Percentiles rank a stretch among this genome's conserved stretches.
These are phyloP conservation scores for Drosophila neotestacea DNA, from an alignment of 2,888 invertebrate species.

Conservation along the genomic window DNA sequence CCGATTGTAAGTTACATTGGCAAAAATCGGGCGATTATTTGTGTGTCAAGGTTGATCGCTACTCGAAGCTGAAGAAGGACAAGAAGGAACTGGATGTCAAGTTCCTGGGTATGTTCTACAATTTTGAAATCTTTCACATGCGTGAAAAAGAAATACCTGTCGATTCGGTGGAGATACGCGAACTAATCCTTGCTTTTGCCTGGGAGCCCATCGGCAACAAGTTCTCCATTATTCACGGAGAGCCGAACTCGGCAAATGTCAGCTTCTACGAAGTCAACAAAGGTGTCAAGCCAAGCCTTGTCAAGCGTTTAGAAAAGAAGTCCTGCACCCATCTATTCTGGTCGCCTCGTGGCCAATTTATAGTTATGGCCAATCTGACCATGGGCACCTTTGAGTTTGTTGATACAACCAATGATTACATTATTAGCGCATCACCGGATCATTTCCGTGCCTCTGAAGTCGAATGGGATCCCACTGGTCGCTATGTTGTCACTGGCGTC, in stretches of 20 bases:
- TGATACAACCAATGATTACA: constrained; percentile 96
- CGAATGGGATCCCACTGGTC: constrained; percentile 99
- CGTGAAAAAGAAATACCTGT: constrained; percentile 98
- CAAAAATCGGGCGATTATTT: constrained; percentile 99
- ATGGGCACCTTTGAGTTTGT: constrained; percentile 97
- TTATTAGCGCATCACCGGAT: constrained; percentile 96
- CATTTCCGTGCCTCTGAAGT: constrained; percentile 97
- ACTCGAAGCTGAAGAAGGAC: constrained; percentile 96
- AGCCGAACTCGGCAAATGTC: constrained; percentile 91
- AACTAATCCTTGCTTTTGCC: constrained; percentile 96
- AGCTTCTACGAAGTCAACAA: constrained; percentile 97
- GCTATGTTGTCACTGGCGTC: constrained; percentile 97
- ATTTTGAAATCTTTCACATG: constrained; percentile 99
- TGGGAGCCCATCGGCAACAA: constrained; percentile 99
- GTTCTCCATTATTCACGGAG: constrained; percentile 98
- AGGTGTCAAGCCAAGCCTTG: constrained; percentile 93
- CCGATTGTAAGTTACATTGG: constrained; percentile 99
- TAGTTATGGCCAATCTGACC: constrained; percentile 95
- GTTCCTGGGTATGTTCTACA: constrained; percentile 98
- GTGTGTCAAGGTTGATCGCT: constrained; percentile 96
- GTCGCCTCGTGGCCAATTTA: constrained; percentile 98
- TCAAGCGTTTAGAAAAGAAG: constrained; percentile 95
- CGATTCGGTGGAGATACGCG: constrained; percentile 98
- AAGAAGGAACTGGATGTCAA: constrained; percentile 95
- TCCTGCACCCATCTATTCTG: constrained; percentile 97